Evolutionary conservation across 2,113 vertebrate genomes (phyloP), one percentile per base, ranked within the genome.

Genomic region (Terrapene triunguis): DNA sequence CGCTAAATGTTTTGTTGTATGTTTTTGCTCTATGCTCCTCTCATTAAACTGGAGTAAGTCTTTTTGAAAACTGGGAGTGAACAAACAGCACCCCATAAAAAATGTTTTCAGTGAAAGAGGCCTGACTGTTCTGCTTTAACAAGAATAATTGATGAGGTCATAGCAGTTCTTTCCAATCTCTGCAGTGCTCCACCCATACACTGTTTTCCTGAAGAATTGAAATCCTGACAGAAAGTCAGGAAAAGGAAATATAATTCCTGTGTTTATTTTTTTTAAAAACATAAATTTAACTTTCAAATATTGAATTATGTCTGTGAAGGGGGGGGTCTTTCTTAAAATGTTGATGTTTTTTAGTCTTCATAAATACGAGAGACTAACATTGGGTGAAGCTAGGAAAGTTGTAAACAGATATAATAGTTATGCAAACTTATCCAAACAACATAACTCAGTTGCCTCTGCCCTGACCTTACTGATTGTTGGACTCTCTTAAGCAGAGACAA

Each of bases 171-270:
- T 97, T 97, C 76, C 90, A 96, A 53, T 42, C 59, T 0, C 0
- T 0, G 6, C 7, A 2, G 92, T 94, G 88, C 97, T 97, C 97
- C 97, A 97, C 97, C 97, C 97, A 94, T 92, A 14, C 0, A 89
- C 50, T 96, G 93, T 97, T 96, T 98, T 97, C 92, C 90, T 81
- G 44, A 89, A 96, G 90, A 94, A 91, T 74, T 96, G 95, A 95
- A 96, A 96, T 90, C 94, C 32, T 16, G 42, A 88, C 91, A 96
- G 84, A 87, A 69, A 89, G 32, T 95, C 96, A 96, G 95, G 95
- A 95, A 93, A 94, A 97, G 35, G 29, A 98, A 94, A 29, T 86
- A 29, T 89, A 95, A 88, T 13, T 6, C n/a, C 80, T 50, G 50
- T 93, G 85, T 80, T 95, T 82, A 50, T 94, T 47, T 88, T 96